A percentile compares a stretch with the other conserved stretches of the same genome.
Evolutionary conservation across 1,140 invertebrate genomes (phyloP).

Genomic region (Tigriopus japonicus): DNA sequence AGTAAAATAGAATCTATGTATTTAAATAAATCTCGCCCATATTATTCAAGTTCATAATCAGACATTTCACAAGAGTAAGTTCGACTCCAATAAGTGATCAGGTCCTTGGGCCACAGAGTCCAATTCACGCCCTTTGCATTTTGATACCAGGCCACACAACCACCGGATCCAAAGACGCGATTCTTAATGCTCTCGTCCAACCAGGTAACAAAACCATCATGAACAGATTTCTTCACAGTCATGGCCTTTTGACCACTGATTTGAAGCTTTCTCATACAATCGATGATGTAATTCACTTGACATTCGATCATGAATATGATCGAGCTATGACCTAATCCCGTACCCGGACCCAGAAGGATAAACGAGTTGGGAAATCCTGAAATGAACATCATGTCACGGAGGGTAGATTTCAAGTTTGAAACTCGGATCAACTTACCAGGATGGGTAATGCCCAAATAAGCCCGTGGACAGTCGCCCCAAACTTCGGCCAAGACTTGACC

Average conservation of each 20-base stretch:
- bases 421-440: too few relatives aligned
- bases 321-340: slow-evolving; percentile 16
- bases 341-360: slow-evolving; percentile 16
- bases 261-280: slow-evolving; percentile 14
- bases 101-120: slow-evolving; percentile 14
- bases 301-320: slow-evolving; percentile 18
- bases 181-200: slow-evolving; percentile 13
- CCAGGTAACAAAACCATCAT: slow-evolving; percentile 11
- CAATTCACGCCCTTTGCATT: slow-evolving; percentile 14
- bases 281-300: slow-evolving; percentile 14
- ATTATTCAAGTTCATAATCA: too few relatives aligned
- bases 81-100: slow-evolving; percentile 11
- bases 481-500: background rate
- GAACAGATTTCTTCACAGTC: slow-evolving; percentile 8
- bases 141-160: slow-evolving; percentile 16
- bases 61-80: too few relatives aligned
- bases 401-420: too few relatives aligned
- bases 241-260: slow-evolving; percentile 5
- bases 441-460: too few relatives aligned
- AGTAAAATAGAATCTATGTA: too few relatives aligned
- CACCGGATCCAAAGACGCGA: slow-evolving; percentile 15
- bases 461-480: background rate
- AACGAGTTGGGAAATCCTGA: slow-evolving; percentile 10
- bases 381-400: too few relatives aligned
- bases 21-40: too few relatives aligned